A percentile compares a stretch with the other conserved stretches of the same genome.
These are phyloP conservation scores for Luidia sarsii DNA, from an alignment of 53 echinoderm and acorn worm species.

Conservation along the genomic window DNA sequence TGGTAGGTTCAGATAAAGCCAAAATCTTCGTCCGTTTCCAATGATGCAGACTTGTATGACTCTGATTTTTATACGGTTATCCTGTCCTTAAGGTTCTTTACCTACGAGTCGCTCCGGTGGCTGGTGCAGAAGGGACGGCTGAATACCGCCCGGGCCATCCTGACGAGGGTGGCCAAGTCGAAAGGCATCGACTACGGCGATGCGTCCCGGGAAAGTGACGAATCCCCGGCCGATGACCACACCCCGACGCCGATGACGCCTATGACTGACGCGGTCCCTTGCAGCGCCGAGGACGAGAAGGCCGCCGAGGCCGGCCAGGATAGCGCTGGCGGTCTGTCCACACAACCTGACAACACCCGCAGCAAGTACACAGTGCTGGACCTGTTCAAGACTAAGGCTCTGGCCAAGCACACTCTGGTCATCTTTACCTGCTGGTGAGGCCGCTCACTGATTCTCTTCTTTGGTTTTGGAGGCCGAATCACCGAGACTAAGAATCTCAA, in stretches of 20 bases:
- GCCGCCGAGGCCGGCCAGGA: too few species aligned
- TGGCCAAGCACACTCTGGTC: constrained; percentile 3
- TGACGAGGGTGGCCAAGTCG: constrained; percentile 48
- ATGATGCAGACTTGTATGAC: too few species aligned
- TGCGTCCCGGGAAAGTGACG: neutral
- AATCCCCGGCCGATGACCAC: neutral
- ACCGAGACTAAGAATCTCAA: too few species aligned
- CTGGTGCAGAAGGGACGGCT: constrained; percentile 58
- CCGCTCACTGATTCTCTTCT: too few species aligned
- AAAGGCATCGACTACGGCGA: constrained; percentile 20
- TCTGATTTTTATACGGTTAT: neutral
- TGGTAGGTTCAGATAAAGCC: neutral
- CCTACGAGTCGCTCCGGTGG: constrained; percentile 74
- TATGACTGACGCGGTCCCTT: too few species aligned
- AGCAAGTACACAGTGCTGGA: constrained; percentile 4
- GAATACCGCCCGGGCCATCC: constrained; percentile 47
- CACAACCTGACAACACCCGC: too few species aligned
- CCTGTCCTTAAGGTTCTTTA: constrained; percentile 29
- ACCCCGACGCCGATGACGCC: neutral
- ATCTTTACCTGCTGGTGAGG: constrained; percentile 19
- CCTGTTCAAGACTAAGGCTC: constrained; percentile 10
- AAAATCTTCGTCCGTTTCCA: too few species aligned
- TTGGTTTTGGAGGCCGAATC: too few species aligned
- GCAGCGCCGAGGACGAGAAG: too few species aligned
- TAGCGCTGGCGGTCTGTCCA: neutral